Evolutionary conservation across 2,888 invertebrate species (phyloP).

Genomic region (Laothoe populi): DNA sequence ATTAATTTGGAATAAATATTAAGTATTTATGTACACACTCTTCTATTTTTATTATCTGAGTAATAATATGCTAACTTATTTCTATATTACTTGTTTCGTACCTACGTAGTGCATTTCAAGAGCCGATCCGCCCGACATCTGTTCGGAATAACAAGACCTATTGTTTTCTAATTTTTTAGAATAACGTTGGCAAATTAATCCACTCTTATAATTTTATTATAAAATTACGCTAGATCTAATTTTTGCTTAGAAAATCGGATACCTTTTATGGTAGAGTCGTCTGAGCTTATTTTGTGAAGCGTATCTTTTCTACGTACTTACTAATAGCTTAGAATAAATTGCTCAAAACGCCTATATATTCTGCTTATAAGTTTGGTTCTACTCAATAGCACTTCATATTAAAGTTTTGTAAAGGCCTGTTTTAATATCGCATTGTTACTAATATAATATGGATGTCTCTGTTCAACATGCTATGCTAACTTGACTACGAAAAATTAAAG

Average conservation of each 20-base stretch:
- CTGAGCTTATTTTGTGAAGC: not conserved
- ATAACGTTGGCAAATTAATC: not conserved
- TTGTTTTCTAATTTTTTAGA: not conserved
- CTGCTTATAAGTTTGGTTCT: no score
- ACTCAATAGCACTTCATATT: no score
- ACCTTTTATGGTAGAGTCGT: not conserved
- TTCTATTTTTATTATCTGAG: not conserved
- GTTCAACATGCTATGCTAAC: not conserved
- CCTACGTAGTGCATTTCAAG: not conserved
- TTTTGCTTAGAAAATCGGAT: not conserved
- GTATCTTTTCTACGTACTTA: no score
- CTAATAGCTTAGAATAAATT: no score
- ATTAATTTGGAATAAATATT: not conserved
- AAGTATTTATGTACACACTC: constrained; percentile 14
- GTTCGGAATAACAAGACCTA: not conserved
- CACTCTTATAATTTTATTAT: not conserved
- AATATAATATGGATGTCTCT: no score
- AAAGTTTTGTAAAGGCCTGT: no score
- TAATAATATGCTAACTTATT: not conserved
- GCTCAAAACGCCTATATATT: no score
- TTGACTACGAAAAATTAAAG: not conserved
- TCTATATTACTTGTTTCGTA: not conserved
- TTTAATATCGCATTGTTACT: no score
- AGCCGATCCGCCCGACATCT: not conserved
- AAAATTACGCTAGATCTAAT: not conserved